Conservation (phyloP, 2,797 vertebrate species). For the Parambassis ranga region DNA sequence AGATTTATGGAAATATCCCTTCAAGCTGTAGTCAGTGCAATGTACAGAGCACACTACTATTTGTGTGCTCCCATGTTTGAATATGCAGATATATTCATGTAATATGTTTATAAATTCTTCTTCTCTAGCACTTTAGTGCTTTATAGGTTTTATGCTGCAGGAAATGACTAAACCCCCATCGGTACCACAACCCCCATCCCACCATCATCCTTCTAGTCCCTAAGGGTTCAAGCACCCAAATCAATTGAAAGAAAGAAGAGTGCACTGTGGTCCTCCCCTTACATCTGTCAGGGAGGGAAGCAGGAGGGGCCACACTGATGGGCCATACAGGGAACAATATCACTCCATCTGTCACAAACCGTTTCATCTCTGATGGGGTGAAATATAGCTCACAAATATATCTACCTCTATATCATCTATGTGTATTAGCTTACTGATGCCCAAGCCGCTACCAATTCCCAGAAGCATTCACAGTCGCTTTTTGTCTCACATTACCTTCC, state of each 20-base stretch:
- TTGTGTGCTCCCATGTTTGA: conserved; percentile 16
- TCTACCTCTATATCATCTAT: conserved; percentile 68
- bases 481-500: conserved; percentile 69
- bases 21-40: conserved; percentile 11
- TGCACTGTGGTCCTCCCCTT: conserved; percentile 78
- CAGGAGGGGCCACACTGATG: conserved; percentile 75
- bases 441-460: conserved; percentile 60
- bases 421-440: conserved; percentile 71
- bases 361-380: conserved; percentile 77
- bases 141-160: conserved; percentile 62
- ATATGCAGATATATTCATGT: conserved; percentile 60
- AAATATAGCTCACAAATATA: conserved; percentile 76
- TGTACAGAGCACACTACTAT: conserved; percentile 9
- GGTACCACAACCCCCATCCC: conserved; percentile 47
- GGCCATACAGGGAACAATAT: conserved; percentile 78
- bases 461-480: conserved; percentile 56
- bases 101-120: conserved; percentile 50
- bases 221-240: conserved; percentile 81
- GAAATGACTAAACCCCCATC: conserved; percentile 68
- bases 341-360: conserved; percentile 85
- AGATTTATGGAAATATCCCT: conserved; percentile 68
- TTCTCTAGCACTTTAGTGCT: conserved; percentile 31
- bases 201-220: conserved; percentile 68
- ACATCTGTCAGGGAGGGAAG: conserved; percentile 83
- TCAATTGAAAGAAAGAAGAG: conserved; percentile 84